Evolutionary conservation across 2,113 vertebrate genomes (phyloP).

Genomic region (Micronycteris hirsuta): DNA sequence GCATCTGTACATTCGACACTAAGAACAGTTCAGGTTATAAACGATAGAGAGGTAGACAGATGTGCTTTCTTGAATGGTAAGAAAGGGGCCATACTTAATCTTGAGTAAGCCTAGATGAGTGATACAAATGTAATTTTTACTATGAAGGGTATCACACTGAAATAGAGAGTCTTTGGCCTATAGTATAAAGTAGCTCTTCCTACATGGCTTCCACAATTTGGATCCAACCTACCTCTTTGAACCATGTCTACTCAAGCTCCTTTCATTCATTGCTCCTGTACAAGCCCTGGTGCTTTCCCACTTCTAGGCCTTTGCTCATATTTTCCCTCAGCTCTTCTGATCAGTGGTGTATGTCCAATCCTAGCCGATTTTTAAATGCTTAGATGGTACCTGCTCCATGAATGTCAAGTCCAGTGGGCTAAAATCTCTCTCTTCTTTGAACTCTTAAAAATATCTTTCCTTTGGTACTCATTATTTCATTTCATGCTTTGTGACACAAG

Average conservation of each 20-base stretch:
- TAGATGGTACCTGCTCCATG: not conserved
- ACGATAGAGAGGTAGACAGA: not conserved
- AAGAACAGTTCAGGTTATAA: not conserved
- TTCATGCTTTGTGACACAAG: not conserved
- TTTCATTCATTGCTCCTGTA: not conserved
- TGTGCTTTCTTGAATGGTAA: not conserved
- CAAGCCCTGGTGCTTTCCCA: not conserved
- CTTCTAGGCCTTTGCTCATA: not conserved
- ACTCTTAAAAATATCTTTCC: conserved; percentile 16
- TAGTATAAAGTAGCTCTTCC: not conserved
- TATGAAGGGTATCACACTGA: not conserved
- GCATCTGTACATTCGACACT: not conserved
- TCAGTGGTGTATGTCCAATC: not conserved
- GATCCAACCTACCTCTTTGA: not conserved
- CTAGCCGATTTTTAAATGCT: not conserved
- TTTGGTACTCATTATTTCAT: not conserved
- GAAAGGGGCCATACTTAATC: not conserved
- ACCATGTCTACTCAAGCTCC: not conserved
- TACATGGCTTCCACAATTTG: not conserved
- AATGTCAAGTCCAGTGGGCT: not conserved
- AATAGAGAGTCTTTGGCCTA: not conserved
- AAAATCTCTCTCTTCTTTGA: not conserved
- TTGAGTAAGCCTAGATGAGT: not conserved
- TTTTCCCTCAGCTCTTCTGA: not conserved
- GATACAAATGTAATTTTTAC: not conserved